These are phyloP conservation scores for Trissoscelio sp. DNA, from an alignment of 2,888 invertebrate genomes.

Conservation along the genomic window DNA sequence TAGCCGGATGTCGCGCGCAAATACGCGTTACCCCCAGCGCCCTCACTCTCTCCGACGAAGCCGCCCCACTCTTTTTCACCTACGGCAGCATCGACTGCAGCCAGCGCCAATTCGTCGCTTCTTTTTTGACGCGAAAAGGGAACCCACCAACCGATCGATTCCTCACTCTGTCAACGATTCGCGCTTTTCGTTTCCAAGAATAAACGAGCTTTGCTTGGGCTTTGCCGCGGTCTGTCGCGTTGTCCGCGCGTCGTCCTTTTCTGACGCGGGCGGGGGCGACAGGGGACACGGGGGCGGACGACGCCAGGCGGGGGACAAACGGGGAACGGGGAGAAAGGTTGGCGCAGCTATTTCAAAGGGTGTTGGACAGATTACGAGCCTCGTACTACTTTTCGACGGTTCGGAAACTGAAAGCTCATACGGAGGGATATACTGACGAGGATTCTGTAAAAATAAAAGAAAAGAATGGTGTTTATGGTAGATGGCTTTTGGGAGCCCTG, in stretches of 20 bases:
- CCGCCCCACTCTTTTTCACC: conserved; percentile 61
- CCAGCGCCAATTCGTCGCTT: conserved; percentile 74
- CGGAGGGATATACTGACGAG: conserved; percentile 62
- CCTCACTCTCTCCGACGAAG: conserved; percentile 20
- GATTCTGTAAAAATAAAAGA: conserved; percentile 66
- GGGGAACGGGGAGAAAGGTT: conserved; percentile 62
- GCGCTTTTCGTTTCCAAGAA: conserved; percentile 72
- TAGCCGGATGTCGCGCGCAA: conserved; percentile 70
- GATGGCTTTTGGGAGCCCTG: conserved; percentile 64
- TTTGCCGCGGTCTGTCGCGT: conserved; percentile 70
- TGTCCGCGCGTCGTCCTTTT: conserved; percentile 68
- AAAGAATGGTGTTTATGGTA: conserved; percentile 65
- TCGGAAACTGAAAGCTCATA: conserved; percentile 67
- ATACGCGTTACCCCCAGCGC: conserved; percentile 64
- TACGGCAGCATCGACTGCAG: conserved; percentile 67
- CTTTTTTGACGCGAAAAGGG: conserved; percentile 78
- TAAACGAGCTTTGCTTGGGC: conserved; percentile 71
- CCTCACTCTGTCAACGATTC: conserved; percentile 72
- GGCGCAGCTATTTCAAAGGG: conserved; percentile 70
- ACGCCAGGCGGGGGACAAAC: conserved; percentile 16
- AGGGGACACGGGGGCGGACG: conserved; percentile 9
- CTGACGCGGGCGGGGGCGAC: conserved; percentile 21
- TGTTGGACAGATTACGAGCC: conserved; percentile 71
- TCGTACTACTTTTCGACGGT: conserved; percentile 69
- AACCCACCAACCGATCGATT: conserved; percentile 77